A percentile compares a stretch with the other conserved stretches of the same genome.
Evolutionary conservation across 2,888 invertebrate species (phyloP).

Genomic region (Eupithecia subfuscata): DNA sequence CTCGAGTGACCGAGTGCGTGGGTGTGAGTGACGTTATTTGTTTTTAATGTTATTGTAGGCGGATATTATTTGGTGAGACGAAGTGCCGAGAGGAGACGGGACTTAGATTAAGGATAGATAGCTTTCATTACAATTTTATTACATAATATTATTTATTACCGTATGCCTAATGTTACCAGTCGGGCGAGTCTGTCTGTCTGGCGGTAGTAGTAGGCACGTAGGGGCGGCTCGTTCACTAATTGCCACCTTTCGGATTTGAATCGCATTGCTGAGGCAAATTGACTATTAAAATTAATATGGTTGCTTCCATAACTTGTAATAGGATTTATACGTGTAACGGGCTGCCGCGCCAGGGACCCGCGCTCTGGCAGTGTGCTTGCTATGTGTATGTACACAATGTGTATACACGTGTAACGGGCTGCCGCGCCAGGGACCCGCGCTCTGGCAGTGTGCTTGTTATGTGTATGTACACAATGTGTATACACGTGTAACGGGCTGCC

Average conservation of each 20-base stretch:
- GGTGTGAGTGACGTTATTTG: slow-evolving; percentile 43
- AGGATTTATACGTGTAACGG: background rate
- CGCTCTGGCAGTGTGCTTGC: background rate
- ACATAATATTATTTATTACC: slow-evolving; percentile 23
- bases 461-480: no score
- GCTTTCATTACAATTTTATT: slow-evolving; percentile 47
- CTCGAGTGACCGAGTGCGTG: slow-evolving; percentile 17
- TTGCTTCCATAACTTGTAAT: background rate
- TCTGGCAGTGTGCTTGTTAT: background rate
- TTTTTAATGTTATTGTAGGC: slow-evolving; percentile 73
- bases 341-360: background rate
- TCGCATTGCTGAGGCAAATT: slow-evolving; percentile 24
- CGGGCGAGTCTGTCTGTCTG: background rate
- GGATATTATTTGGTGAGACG: slow-evolving; percentile 58
- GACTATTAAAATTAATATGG: background rate
- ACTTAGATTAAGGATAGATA: slow-evolving; percentile 39
- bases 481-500: no score
- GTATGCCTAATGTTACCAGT: slow-evolving; percentile 62
- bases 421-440: background rate
- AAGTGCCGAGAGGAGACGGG: slow-evolving; percentile 35
- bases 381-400: no score
- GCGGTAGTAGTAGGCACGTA: no score
- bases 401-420: background rate
- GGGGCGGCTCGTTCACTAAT: slow-evolving; percentile 6
- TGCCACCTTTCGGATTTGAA: slow-evolving; percentile 38